Conservation (phyloP, 2,888 invertebrate genomes). For the Drosophila nr. fundita region DNA sequence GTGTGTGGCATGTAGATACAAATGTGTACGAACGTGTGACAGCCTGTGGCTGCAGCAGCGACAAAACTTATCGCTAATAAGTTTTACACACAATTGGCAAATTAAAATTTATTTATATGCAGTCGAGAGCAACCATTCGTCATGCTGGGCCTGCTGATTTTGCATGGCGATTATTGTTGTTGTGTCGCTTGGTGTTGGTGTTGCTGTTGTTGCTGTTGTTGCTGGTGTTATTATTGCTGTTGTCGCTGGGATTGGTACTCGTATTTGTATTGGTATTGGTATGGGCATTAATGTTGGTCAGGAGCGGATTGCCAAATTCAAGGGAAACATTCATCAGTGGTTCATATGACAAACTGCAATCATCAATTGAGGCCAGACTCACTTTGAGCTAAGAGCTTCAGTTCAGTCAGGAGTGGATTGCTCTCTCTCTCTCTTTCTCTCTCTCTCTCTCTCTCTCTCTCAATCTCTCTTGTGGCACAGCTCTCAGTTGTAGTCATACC, state of each 20-base stretch:
- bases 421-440: background rate
- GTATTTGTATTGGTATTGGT: slow-evolving; percentile 16
- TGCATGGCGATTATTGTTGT: slow-evolving; percentile 44
- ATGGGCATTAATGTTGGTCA: background rate
- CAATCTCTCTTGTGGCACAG: background rate
- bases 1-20: slow-evolving; percentile 14
- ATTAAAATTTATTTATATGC: slow-evolving; percentile 76
- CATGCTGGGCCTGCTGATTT: slow-evolving; percentile 45
- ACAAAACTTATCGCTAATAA: slow-evolving; percentile 78
- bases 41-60: slow-evolving; percentile 34
- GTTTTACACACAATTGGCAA: slow-evolving; percentile 76
- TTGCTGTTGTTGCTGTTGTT: slow-evolving; percentile 2
- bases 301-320: background rate
- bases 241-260: slow-evolving; percentile 20
- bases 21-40: slow-evolving; percentile 14
- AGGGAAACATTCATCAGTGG: background rate
- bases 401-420: slow-evolving; percentile 36
- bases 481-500: background rate
- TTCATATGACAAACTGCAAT: background rate
- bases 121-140: slow-evolving; percentile 41
- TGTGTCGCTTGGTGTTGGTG: background rate
- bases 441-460: background rate
- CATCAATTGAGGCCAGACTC: background rate
- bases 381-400: background rate
- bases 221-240: slow-evolving; percentile 42